These are phyloP conservation scores for Sciurus carolinensis DNA, from an alignment of 2,797 vertebrate species.

Conservation along the genomic window DNA sequence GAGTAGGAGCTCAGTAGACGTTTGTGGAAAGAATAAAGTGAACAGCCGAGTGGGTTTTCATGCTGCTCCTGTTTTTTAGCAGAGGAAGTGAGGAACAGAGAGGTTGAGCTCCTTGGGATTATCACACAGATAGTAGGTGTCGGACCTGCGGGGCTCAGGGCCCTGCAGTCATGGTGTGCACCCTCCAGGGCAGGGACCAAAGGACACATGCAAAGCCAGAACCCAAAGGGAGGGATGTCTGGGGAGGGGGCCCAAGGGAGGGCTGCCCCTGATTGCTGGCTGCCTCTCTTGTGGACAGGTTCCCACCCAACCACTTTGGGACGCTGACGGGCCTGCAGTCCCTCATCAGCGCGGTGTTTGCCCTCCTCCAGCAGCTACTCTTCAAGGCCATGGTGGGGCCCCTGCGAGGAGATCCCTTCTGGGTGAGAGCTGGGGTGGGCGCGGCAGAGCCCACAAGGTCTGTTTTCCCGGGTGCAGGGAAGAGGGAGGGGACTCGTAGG, in stretches of 20 bases:
- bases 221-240: fast-evolving
- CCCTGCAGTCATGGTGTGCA: not conserved
- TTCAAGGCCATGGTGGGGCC: conserved; percentile 93
- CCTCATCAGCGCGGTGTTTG: conserved; percentile 94
- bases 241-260: not conserved
- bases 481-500: not conserved
- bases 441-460: fast-evolving
- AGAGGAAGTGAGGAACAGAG: not conserved
- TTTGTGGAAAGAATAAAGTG: not conserved
- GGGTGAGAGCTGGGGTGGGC: conserved; percentile 88
- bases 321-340: conserved; percentile 96
- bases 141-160: not conserved
- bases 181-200: not conserved
- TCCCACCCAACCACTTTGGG: conserved; percentile 95
- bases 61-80: not conserved
- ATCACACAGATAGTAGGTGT: not conserved
- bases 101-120: not conserved
- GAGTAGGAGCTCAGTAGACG: not conserved
- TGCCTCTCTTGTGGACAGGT: conserved; percentile 87
- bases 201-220: not conserved
- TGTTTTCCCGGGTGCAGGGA: not conserved
- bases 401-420: conserved; percentile 91
- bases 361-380: conserved; percentile 94
- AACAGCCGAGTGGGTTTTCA: not conserved
- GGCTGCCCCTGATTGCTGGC: not conserved